A percentile compares a stretch with the other conserved stretches of the same genome.
Conservation (phyloP, 2,888 invertebrate genomes). For the Rutpela maculata region DNA sequence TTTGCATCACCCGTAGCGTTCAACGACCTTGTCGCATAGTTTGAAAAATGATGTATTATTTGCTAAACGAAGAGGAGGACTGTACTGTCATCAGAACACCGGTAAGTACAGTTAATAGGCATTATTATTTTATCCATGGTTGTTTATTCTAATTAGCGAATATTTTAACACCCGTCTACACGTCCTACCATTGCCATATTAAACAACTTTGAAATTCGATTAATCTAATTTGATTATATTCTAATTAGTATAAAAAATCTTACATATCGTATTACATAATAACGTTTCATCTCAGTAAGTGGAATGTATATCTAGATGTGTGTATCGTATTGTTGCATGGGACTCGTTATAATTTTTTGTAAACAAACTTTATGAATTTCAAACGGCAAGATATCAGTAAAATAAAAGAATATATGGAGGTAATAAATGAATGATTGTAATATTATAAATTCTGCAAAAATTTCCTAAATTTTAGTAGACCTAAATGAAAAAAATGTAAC, state of each 20-base stretch:
- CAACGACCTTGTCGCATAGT: conserved; percentile 35
- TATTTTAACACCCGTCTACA: conserved; percentile 18
- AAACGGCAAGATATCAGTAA: no score
- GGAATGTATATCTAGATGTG: no score
- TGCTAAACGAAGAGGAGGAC: conserved; percentile 35
- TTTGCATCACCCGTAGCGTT: conserved; percentile 35
- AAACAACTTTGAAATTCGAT: neutral
- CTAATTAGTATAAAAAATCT: neutral
- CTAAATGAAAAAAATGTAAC: no score
- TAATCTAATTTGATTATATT: conserved; percentile 7
- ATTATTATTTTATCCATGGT: conserved; percentile 26
- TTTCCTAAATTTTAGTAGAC: no score
- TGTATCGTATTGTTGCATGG: no score
- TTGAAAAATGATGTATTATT: conserved; percentile 32
- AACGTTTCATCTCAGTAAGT: no score
- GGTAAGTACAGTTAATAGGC: conserved; percentile 15
- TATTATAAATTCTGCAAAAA: no score
- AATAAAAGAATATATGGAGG: no score
- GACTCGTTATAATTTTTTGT: no score
- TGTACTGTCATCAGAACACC: conserved; percentile 7
- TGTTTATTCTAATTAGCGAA: conserved; percentile 29
- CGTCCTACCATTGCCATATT: conserved; percentile 11
- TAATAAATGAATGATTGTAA: no score
- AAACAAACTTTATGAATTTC: no score
- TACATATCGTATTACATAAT: neutral